Evolutionary conservation across 2,888 invertebrate species (phyloP).

Genomic region (Himalopsyche japonica): DNA sequence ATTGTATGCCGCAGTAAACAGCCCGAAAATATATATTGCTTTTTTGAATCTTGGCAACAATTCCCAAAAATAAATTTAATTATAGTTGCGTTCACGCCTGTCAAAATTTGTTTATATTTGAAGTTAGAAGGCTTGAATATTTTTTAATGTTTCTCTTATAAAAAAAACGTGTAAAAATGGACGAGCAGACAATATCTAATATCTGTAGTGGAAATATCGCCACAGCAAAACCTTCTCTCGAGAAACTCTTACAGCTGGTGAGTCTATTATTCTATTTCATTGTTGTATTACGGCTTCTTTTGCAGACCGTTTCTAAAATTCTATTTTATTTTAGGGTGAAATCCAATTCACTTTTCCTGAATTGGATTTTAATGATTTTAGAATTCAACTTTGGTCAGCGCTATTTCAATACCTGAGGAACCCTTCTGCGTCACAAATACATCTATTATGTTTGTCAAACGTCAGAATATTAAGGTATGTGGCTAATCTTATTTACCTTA

Average conservation of each 20-base stretch:
- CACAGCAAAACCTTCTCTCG: conserved; percentile 8
- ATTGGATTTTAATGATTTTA: conserved; percentile 58
- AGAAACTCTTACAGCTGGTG: conserved; percentile 26
- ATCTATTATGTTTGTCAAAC: conserved; percentile 61
- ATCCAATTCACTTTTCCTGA: conserved; percentile 65
- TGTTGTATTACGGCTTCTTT: neutral
- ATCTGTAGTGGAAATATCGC: conserved; percentile 25
- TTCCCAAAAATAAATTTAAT: neutral
- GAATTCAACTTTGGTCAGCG: conserved; percentile 64
- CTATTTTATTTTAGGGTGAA: conserved; percentile 53
- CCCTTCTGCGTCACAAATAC: conserved; percentile 51
- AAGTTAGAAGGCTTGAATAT: neutral
- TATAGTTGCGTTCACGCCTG: neutral
- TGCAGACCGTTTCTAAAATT: neutral
- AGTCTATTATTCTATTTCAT: neutral
- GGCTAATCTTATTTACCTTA: neutral
- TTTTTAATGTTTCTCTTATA: neutral
- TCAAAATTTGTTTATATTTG: neutral
- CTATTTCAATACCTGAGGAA: conserved; percentile 64
- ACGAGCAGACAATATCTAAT: conserved; percentile 9
- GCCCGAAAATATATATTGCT: no score
- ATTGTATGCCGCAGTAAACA: no score
- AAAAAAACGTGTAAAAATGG: conserved; percentile 9
- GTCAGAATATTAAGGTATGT: conserved; percentile 69
- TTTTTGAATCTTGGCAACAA: neutral